phyloP scores from a whole-genome alignment of 2,888 invertebrate genomes.

The Thecocarcelia acutangulata region DNA sequence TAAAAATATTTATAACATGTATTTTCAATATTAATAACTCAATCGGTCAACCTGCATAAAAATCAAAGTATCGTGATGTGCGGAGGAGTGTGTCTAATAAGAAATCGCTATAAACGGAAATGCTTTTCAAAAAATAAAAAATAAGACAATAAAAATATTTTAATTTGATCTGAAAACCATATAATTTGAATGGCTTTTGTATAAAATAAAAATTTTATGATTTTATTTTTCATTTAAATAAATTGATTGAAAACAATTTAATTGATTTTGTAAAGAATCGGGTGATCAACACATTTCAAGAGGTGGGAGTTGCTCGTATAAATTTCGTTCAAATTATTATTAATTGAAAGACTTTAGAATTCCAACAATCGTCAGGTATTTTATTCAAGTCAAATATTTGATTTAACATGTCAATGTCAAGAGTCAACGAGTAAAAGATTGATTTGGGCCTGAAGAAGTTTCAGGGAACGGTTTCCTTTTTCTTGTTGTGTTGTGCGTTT shows the following conservation, averaged over 20 bases:
- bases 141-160: conserved; percentile 11
- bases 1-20: background rate
- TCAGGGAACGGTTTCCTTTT: conserved; percentile 55
- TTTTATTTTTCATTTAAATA: conserved; percentile 17
- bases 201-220: conserved; percentile 7
- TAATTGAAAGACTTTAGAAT: background rate
- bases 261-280: conserved; percentile 57
- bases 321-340: background rate
- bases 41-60: background rate
- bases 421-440: conserved; percentile 59
- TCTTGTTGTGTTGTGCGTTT: conserved; percentile 6
- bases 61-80: conserved; percentile 9
- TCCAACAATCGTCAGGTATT: conserved; percentile 5
- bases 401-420: conserved; percentile 68
- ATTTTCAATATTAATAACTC: background rate
- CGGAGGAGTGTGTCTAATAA: conserved; percentile 31
- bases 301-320: conserved; percentile 56
- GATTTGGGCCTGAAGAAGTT: conserved; percentile 26
- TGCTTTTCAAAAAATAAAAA: conserved; percentile 8
- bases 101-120: conserved; percentile 34
- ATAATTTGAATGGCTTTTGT: conserved; percentile 24
- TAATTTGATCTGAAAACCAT: conserved; percentile 2
- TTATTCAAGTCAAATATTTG: conserved; percentile 54
- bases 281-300: conserved; percentile 56
- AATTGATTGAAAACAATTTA: background rate